phyloP scores from a whole-genome alignment of 2,797 vertebrate genomes.

The Sebastes goodei region DNA sequence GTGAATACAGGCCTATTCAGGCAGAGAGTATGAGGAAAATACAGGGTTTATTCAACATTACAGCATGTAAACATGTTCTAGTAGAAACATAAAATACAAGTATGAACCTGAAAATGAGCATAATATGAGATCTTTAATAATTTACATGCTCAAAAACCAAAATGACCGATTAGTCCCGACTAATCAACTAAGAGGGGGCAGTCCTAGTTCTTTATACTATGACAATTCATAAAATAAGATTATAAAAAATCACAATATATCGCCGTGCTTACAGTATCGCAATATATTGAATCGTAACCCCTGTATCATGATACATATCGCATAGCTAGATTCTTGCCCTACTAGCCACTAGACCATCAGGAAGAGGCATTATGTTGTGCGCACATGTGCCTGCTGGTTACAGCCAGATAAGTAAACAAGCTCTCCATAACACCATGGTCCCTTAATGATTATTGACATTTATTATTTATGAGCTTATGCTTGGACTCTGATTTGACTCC shows the following conservation, averaged over 20 bases:
- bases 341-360: neutral
- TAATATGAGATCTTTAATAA: no score
- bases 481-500: neutral
- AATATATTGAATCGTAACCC: neutral
- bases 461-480: neutral
- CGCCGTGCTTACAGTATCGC: neutral
- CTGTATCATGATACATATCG: neutral
- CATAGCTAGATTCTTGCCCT: neutral
- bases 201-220: no score
- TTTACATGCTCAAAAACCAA: no score
- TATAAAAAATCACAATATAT: neutral
- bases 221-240: neutral
- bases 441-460: neutral
- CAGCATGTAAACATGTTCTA: no score
- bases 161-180: no score
- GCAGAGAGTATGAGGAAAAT: no score
- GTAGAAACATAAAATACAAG: no score
- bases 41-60: no score
- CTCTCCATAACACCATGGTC: neutral
- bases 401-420: conserved; percentile 5
- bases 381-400: neutral
- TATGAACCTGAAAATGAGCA: no score
- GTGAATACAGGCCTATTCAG: no score
- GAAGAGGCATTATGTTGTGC: neutral
- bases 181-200: no score